A percentile compares a stretch with the other conserved stretches of the same genome.
These are phyloP conservation scores for Pygoscelis adeliae DNA, from an alignment of 2,113 vertebrate species.

Conservation along the genomic window DNA sequence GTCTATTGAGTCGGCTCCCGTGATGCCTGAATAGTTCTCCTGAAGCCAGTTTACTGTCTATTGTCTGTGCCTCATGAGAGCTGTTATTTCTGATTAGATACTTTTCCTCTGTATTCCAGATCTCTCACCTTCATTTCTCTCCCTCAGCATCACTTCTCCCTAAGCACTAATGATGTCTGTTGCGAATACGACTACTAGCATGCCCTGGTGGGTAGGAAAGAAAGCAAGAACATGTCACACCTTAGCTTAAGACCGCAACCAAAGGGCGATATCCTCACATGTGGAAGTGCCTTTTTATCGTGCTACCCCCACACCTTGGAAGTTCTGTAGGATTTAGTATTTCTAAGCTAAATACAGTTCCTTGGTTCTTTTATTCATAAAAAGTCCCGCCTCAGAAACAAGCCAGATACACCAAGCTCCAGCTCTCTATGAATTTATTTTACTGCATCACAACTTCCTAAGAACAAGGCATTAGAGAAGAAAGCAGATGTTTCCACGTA, in stretches of 20 bases:
- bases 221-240: background rate
- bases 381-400: background rate
- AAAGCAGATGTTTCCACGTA: background rate
- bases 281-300: background rate
- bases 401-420: background rate
- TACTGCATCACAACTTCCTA: background rate
- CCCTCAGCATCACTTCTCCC: background rate
- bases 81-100: background rate
- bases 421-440: background rate
- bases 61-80: slow-evolving; percentile 9
- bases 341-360: background rate
- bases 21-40: background rate
- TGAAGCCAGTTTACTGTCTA: slow-evolving; percentile 25
- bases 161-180: background rate
- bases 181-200: background rate
- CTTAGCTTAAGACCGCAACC: background rate
- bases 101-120: background rate
- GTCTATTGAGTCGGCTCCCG: background rate
- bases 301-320: background rate
- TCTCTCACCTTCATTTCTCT: background rate
- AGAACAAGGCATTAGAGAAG: background rate
- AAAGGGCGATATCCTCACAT: background rate
- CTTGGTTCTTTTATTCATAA: background rate
- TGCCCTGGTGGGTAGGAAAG: background rate
- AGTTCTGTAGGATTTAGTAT: background rate